phyloP scores from a whole-genome alignment of 1,140 invertebrate species.

The Zophobas atratus region DNA sequence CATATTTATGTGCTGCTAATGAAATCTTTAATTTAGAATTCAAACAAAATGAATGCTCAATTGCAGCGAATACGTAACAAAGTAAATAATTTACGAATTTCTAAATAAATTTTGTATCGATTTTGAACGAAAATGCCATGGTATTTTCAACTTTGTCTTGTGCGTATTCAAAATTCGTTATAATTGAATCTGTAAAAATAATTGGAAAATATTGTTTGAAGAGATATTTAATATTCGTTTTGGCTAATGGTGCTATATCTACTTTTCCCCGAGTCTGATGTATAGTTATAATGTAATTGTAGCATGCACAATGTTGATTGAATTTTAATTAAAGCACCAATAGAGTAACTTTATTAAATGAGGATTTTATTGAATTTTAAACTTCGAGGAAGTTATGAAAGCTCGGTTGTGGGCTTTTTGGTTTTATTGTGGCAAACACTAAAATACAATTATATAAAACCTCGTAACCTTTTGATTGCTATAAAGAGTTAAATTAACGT shows the following conservation, averaged over 20 bases:
- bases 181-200: slow-evolving; percentile 16
- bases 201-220: slow-evolving; percentile 3
- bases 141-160: too few species aligned
- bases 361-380: slow-evolving; percentile 44
- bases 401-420: slow-evolving; percentile 43
- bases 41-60: too few species aligned
- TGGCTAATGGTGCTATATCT: slow-evolving; percentile 10
- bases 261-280: not conserved
- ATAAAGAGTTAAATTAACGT: not conserved
- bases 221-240: slow-evolving; percentile 2
- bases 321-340: slow-evolving; percentile 45
- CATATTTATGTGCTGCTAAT: too few species aligned
- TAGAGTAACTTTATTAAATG: slow-evolving; percentile 45
- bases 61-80: too few species aligned
- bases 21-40: too few species aligned
- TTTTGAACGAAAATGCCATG: too few species aligned
- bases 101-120: too few species aligned
- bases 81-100: too few species aligned
- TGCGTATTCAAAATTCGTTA: too few species aligned
- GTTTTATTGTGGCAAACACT: slow-evolving; percentile 42
- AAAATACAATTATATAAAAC: slow-evolving; percentile 45
- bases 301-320: slow-evolving; percentile 31
- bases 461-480: slow-evolving; percentile 15
- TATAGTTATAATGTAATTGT: slow-evolving; percentile 22
- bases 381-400: slow-evolving; percentile 47